A percentile compares a stretch with the other conserved stretches of the same genome.
Conservation (phyloP, 2,888 invertebrate genomes). For the Noctua comes region DNA sequence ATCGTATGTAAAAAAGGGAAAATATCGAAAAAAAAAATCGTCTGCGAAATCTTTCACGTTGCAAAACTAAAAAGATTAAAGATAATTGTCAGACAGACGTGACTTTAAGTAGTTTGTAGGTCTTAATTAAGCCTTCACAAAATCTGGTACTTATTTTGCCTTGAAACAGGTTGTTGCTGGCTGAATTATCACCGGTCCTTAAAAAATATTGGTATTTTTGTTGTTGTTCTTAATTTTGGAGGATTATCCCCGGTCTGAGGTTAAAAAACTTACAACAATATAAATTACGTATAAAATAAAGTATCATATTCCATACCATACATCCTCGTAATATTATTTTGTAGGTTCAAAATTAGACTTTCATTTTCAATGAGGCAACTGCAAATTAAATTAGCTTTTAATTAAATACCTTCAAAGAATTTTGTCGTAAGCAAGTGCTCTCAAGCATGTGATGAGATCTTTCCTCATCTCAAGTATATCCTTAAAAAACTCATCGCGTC, state of each 20-base stretch:
- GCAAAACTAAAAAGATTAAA: neutral
- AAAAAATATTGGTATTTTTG: neutral
- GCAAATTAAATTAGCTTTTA: slow-evolving; percentile 24
- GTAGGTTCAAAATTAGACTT: neutral
- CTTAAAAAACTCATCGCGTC: neutral
- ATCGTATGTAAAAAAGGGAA: too few species aligned
- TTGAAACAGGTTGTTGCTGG: neutral
- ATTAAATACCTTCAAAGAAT: slow-evolving; percentile 27
- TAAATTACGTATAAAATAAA: neutral
- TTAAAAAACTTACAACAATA: neutral
- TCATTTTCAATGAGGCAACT: neutral
- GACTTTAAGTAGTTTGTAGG: neutral
- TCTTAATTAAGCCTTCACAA: neutral
- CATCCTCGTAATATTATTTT: neutral
- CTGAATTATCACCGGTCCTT: neutral
- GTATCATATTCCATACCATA: neutral
- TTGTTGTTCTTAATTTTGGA: neutral
- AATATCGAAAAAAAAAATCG: too few species aligned
- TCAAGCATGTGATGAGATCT: slow-evolving; percentile 6
- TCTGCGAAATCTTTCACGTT: too few species aligned
- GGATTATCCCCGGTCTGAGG: neutral
- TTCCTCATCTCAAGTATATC: slow-evolving; percentile 16
- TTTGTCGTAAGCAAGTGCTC: slow-evolving; percentile 1
- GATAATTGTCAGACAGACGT: neutral
- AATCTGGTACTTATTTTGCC: neutral